phyloP scores from a whole-genome alignment of 2,113 vertebrate species.

The Muntiacus muntjak region DNA sequence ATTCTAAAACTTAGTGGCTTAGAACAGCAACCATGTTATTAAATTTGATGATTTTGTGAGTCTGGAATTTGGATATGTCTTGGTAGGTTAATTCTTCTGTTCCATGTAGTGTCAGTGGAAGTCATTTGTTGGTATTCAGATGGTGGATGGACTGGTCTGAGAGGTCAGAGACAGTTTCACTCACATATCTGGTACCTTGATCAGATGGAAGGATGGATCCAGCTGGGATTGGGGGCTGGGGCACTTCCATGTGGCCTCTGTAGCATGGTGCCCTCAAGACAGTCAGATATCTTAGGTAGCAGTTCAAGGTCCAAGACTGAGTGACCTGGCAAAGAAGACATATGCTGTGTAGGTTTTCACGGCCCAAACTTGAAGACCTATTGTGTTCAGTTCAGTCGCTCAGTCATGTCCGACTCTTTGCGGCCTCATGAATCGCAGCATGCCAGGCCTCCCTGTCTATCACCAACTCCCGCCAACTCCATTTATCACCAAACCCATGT shows the following conservation, averaged over 20 bases:
- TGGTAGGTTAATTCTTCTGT: neutral
- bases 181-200: neutral
- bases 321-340: neutral
- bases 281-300: neutral
- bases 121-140: conserved; percentile 21
- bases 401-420: no score
- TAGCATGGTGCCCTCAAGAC: neutral
- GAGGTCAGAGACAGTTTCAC: neutral
- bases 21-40: neutral
- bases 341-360: neutral
- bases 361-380: neutral
- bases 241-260: neutral
- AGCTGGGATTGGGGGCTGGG: neutral
- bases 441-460: no score
- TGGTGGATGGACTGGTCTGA: neutral
- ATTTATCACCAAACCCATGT: no score
- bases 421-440: no score
- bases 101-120: neutral
- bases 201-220: neutral
- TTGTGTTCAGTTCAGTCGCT: neutral
- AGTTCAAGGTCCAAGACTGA: neutral
- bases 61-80: neutral
- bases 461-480: no score
- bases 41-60: neutral
- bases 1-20: neutral